Evolutionary conservation across 2,113 vertebrate species (phyloP).

Genomic region (Bolborhynchus lineola): DNA sequence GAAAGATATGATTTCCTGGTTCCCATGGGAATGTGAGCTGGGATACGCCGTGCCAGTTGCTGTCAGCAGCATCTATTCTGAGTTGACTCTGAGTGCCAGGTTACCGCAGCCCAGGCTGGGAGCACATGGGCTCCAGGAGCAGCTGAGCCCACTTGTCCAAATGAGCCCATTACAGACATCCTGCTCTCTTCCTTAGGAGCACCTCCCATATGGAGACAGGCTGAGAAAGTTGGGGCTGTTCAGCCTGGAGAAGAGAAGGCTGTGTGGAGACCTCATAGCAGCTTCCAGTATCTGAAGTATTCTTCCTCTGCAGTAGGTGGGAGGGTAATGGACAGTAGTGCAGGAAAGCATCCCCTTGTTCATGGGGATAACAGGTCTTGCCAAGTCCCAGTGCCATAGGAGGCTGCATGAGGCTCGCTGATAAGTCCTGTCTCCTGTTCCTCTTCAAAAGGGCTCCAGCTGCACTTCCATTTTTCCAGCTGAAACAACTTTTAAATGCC

Average conservation of each 20-base stretch:
- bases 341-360: neutral
- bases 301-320: neutral
- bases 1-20: neutral
- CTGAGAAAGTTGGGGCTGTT: neutral
- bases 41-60: neutral
- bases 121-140: neutral
- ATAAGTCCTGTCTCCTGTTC: neutral
- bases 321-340: neutral
- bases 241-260: neutral
- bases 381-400: neutral
- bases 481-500: neutral
- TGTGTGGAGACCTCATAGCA: neutral
- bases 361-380: neutral
- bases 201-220: neutral
- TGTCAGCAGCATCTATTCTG: conserved; percentile 47
- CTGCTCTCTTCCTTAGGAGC: neutral
- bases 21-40: neutral
- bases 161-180: neutral
- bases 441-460: neutral
- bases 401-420: neutral
- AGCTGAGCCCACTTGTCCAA: neutral
- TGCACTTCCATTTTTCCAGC: neutral
- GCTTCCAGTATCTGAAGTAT: neutral
- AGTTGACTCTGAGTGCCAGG: neutral
- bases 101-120: neutral